phyloP scores from a whole-genome alignment of 2,113 vertebrate genomes.

The Crotalus helleri region DNA sequence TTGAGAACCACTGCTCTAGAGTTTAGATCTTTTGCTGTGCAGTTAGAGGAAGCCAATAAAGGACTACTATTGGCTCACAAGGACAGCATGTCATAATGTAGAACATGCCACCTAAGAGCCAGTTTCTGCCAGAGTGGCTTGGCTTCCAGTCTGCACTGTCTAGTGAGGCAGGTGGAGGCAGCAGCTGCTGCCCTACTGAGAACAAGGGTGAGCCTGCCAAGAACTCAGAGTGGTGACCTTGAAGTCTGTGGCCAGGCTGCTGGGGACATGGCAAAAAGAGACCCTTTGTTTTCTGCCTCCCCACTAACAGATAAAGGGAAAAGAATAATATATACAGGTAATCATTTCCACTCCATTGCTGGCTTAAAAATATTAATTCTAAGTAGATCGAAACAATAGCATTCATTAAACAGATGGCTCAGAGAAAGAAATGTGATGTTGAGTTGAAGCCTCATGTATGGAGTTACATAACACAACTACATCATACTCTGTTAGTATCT shows the following conservation, averaged over 20 bases:
- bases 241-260: not conserved
- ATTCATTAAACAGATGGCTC: not conserved
- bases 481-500: not conserved
- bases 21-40: not conserved
- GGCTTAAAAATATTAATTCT: not conserved
- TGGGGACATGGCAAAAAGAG: not conserved
- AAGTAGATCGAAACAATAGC: not conserved
- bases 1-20: too few species aligned
- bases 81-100: fast-evolving
- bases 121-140: not conserved
- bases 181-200: fast-evolving
- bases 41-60: not conserved
- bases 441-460: not conserved
- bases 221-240: not conserved
- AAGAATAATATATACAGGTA: slow-evolving; percentile 35
- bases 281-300: not conserved
- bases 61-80: not conserved
- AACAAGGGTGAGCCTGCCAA: not conserved
- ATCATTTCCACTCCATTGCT: fast-evolving
- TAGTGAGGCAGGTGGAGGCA: not conserved
- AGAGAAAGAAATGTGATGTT: not conserved
- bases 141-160: not conserved
- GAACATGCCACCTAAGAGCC: not conserved
- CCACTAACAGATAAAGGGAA: not conserved
- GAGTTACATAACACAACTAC: not conserved